Evolutionary conservation across 1,140 invertebrate species (phyloP), one percentile per base, ranked within the genome.

Genomic region (Magallana gigas): DNA sequence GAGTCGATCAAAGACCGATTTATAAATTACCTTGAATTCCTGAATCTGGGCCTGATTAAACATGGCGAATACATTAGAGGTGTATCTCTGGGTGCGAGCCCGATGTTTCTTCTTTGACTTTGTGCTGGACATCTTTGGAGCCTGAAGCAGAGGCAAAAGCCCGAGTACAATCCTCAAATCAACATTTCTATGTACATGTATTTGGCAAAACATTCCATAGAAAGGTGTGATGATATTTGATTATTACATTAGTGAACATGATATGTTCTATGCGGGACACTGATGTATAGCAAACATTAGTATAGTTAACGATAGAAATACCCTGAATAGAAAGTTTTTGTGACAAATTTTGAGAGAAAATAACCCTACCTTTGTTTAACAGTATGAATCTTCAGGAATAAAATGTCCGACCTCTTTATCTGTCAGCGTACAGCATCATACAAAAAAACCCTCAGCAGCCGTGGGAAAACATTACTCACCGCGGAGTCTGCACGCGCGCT

Each of bases 21-120:
- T 68, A 81, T 8, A 6, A 36, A 85, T 14, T 80, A 94, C 98
- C 95, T 99, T 99, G 94, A 99, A 99, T 94, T 99, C 98, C 88
- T 98, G 98, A 90, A 99, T 99, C 95, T 99, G 99, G 0, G 98
- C 98, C 93, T 99, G 98, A 94, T 99, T 98, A 95, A 99, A 99
- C 98, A 99, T 99, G 80, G 98, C 98, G 95, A 99, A 99, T 0
- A 99, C 98, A 97, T 99, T 99, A 68, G 98, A 99, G 68, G 99
- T 99, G 48, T 98, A 94, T n/a, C 95, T 87, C 91, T 93, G 93
- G 0, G 93, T 91, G 29, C 95, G 93, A 84, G 98, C 98, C 81
- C 98, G 96, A 95, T 99, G 99, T 58, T 92, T 92, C 91, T 94
- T 93, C 85, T 93, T 93, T 9, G 92, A 92, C 64, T 91, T 91